Evolutionary conservation across 1,140 invertebrate species (phyloP), one percentile per base, ranked within the genome.

Genomic region (Thalassaphorura encarpata): DNA sequence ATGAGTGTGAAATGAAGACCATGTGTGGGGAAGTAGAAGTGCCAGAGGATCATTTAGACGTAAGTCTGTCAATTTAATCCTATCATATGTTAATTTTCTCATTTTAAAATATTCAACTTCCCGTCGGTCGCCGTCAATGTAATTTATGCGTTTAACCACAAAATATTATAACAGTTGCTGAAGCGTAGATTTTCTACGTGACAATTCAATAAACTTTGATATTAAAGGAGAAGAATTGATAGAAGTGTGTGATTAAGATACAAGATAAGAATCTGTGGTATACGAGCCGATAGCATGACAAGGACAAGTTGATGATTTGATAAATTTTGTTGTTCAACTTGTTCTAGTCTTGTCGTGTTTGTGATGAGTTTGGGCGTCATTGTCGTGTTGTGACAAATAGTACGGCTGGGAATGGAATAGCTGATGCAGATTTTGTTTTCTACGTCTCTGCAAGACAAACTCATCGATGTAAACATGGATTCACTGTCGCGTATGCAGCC

Each of bases 391-490:
- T 71, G 8, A 69, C 71, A 16, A 75, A 78, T 43, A 56, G 1
- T 31, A 54, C 56, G 18, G 40, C 54, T 76, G 82, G 49, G 67
- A 63, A 70, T 5, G 92, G 94, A 0, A 89, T 97, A 21, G 74
- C 78, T 42, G 80, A 86, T 61, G 84, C 91, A 0, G 93, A 98
- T 73, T 99, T 99, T 75, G 83, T 99, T 11, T 85, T 99, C 63
- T 99, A 98, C 71, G 88, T 99, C 13, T 96, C 92, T 16, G 92
- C 95, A 0, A 80, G 91, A 67, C 82, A 93, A 67, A 95, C 94
- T 0, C 83, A 89, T 63, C 76, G 93, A 24, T 99, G 95, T 73
- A 79, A 84, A 45, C 84, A 89, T 61, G 39, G 52, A 16, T 57
- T 48, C 29, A 67, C 67, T 6, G 58, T 59, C 21, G 95, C 95